phyloP scores from a whole-genome alignment of 2,113 vertebrate species.

The Siniperca chuatsi region DNA sequence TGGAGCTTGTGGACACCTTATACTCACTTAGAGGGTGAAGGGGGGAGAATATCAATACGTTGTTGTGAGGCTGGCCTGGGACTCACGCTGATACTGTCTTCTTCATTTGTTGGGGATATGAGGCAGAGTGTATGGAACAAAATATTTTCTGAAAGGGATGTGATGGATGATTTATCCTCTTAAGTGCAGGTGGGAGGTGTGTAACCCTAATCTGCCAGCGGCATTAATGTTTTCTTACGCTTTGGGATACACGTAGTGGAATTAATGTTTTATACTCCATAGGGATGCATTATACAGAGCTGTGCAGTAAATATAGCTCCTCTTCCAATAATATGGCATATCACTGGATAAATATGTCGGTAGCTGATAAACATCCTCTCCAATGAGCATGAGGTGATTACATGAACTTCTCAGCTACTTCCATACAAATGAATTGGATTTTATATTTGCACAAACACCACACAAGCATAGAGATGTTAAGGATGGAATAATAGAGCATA shows the following conservation, averaged over 20 bases:
- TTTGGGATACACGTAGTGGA: slow-evolving; percentile 51
- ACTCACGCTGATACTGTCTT: slow-evolving; percentile 81
- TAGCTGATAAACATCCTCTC: slow-evolving; percentile 28
- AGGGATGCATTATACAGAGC: slow-evolving; percentile 62
- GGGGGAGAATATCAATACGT: slow-evolving; percentile 87
- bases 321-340: slow-evolving; percentile 43
- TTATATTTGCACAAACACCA: background rate
- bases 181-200: slow-evolving; percentile 68
- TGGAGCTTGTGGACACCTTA: slow-evolving; percentile 92
- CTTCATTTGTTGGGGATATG: slow-evolving; percentile 76
- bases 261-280: slow-evolving; percentile 62
- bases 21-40: slow-evolving; percentile 88
- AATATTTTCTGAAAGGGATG: slow-evolving; percentile 71
- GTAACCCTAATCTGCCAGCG: slow-evolving; percentile 64
- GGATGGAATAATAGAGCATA: background rate
- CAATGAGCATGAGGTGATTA: slow-evolving; percentile 1
- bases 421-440: background rate
- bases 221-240: slow-evolving; percentile 70
- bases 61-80: slow-evolving; percentile 84
- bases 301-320: slow-evolving; percentile 67
- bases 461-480: background rate
- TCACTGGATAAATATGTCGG: slow-evolving; percentile 36
- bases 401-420: slow-evolving; percentile 11
- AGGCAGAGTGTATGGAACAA: slow-evolving; percentile 66
- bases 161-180: slow-evolving; percentile 74